Base-by-base conservation (phyloP, 2,888 invertebrate species). In the Metopia argyrocephala region DNA sequence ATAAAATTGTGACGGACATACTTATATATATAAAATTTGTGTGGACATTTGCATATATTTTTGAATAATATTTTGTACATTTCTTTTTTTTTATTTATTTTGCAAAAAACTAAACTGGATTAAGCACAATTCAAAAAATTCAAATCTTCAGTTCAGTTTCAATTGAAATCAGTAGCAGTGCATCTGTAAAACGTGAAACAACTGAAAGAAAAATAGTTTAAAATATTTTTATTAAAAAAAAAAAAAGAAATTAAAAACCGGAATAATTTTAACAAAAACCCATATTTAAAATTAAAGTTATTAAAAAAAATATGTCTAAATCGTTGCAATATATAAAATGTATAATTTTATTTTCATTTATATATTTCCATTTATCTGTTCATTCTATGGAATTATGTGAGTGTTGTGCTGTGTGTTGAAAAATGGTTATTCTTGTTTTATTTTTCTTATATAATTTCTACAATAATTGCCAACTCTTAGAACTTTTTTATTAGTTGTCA, bases 311-410 rank as follows among this genome's bases (percentile, higher is more conserved):
- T 5, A 61, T 76, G 76, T 18, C 48, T 2, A 76, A 62, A 56
- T 48, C 62, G 3, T 15, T 1, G 38, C 3, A 56, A 50, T 57
- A 46, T 70, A 23, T 21, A 5, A 59, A 52, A 28, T 12, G 59
- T 4, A 0, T 78, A 31, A 46, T 61, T 20, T 9, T 81, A 15
- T 23, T 38, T 27, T 6, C 66, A 0, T 20, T 62, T 45, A 27
- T 68, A 21, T 75, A 75, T 70, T 7, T 54, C 12, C 50, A 70
- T 64, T 76, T 38, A 27, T 54, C 48, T n/a, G 66, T 64, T 3
- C 48, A 80, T 65, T 56, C 73, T 15, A 78, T 82, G 78, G 83
- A 83, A 70, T 56, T 83, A 62, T 82, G 83, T 83, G 66, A 83
- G 83, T 73, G 52, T 31, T 56, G n/a, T 38, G 38, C 15, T 38